These are phyloP conservation scores for Chelonoidis abingdonii DNA, from an alignment of 2,113 vertebrate genomes.

Conservation along the genomic window DNA sequence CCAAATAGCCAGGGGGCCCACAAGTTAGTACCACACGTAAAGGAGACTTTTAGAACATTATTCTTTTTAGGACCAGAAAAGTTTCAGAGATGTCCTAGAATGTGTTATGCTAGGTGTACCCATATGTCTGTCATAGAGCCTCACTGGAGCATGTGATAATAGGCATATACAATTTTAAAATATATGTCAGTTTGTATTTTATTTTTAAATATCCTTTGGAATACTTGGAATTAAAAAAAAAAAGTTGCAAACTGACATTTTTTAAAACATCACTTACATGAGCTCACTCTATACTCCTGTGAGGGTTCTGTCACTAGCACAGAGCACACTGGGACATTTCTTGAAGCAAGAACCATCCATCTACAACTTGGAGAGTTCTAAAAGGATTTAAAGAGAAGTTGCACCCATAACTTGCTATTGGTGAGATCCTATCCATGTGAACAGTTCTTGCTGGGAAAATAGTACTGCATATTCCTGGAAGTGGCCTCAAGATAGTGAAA, in stretches of 20 bases:
- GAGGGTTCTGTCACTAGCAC: accelerated
- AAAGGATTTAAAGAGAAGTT: background rate
- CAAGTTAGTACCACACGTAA: background rate
- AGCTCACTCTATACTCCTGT: accelerated
- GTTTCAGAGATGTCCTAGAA: background rate
- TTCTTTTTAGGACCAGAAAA: background rate
- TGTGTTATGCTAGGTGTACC: background rate
- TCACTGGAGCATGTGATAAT: background rate
- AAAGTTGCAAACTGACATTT: background rate
- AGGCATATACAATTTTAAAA: background rate
- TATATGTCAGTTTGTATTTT: background rate
- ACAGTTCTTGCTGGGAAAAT: background rate
- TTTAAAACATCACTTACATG: background rate
- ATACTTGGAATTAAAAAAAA: background rate
- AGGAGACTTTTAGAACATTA: background rate
- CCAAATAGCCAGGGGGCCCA: background rate
- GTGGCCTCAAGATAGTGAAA: background rate
- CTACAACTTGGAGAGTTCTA: background rate
- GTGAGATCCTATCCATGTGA: background rate
- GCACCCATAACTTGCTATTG: background rate
- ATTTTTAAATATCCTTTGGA: background rate
- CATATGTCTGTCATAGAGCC: background rate
- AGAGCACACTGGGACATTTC: accelerated
- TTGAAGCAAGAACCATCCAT: accelerated
- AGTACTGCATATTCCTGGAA: constrained; percentile 6